These are phyloP conservation scores for Lycorma delicatula DNA, from an alignment of 1,140 invertebrate species.

Conservation along the genomic window DNA sequence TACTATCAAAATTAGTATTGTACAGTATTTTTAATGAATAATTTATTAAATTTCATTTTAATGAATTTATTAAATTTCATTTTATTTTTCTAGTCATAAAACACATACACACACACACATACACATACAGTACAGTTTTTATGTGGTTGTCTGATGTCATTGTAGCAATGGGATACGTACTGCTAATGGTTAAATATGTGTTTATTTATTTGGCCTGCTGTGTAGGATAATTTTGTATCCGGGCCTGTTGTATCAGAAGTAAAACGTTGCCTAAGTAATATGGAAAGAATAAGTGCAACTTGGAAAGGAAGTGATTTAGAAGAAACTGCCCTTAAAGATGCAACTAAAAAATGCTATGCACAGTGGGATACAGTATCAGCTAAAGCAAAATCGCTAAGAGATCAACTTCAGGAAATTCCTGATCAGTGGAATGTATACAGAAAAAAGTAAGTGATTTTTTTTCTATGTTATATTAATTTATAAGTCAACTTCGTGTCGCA, in stretches of 20 bases:
- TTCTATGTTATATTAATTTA: too few relatives aligned
- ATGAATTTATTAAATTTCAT: too few relatives aligned
- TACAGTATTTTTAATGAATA: too few relatives aligned
- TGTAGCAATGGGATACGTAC: too few relatives aligned
- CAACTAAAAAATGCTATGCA: constrained; percentile 55
- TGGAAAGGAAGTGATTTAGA: constrained; percentile 53
- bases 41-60: too few relatives aligned
- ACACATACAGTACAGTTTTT: too few relatives aligned
- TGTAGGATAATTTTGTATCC: constrained; percentile 49
- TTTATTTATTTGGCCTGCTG: constrained; percentile 20
- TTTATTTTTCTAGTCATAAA: too few relatives aligned
- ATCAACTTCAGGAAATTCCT: constrained; percentile 76
- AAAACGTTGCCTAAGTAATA: constrained; percentile 62
- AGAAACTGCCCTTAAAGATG: constrained; percentile 54
- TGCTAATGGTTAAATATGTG: too few relatives aligned
- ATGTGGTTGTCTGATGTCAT: too few relatives aligned
- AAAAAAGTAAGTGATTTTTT: constrained; percentile 47
- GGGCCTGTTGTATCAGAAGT: constrained; percentile 58
- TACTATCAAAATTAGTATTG: too few relatives aligned
- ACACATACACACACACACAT: too few relatives aligned
- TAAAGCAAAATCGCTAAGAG: constrained; percentile 59
- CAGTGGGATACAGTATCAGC: constrained; percentile 63
- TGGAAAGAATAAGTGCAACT: constrained; percentile 58
- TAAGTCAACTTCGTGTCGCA: too few relatives aligned
- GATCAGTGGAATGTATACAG: constrained; percentile 83